Base-by-base conservation (phyloP, 2,113 vertebrate species). In the Thamnophis sirtalis region DNA sequence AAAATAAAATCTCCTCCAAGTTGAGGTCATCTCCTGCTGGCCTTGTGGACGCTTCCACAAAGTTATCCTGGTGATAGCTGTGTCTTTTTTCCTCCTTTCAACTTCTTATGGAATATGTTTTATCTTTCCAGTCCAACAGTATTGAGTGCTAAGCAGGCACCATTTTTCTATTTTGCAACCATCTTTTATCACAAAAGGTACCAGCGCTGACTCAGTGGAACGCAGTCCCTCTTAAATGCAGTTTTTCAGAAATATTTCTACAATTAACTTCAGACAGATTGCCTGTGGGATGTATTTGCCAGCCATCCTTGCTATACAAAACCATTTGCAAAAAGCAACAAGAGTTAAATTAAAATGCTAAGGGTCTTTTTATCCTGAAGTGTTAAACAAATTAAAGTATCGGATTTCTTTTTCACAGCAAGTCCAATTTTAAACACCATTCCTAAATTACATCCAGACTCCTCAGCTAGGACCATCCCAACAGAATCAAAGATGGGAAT, bases 311-410 rank as follows among this genome's bases (percentile, higher is more conserved):
- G 26, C 73, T 55, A 17, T 89, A 28, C 17, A 54, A n/a, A 9
- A 28, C 26, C 63, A 51, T 87, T 68, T 68, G 56, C 58, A 68
- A 19, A 87, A 28, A 50, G 90, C 50, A 48, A 63, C 84, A 86
- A 86, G 38, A 58, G 49, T 53, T 38, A 87, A 24, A 68, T 38
- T 51, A 87, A 53, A 53, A 53, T 91, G 58, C 68, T 73, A 28
- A 91, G 21, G 22, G 43, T 87, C 55, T 87, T 85, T 87, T 63
- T 91, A 49, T 91, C 58, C 91, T 73, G 49, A 91, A 86, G 85
- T 91, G 86, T 58, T 50, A 73, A 87, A 73, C 58, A 68, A 91
- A 73, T 91, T 91, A 91, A 91, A 91, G 49, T 91, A 68, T 87
- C 85, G 53, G 11, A 60, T 85, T 58, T 58, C 48, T 54, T 86